These are phyloP conservation scores for Hofmannophila pseudospretella DNA, from an alignment of 2,888 invertebrate species.

Conservation along the genomic window DNA sequence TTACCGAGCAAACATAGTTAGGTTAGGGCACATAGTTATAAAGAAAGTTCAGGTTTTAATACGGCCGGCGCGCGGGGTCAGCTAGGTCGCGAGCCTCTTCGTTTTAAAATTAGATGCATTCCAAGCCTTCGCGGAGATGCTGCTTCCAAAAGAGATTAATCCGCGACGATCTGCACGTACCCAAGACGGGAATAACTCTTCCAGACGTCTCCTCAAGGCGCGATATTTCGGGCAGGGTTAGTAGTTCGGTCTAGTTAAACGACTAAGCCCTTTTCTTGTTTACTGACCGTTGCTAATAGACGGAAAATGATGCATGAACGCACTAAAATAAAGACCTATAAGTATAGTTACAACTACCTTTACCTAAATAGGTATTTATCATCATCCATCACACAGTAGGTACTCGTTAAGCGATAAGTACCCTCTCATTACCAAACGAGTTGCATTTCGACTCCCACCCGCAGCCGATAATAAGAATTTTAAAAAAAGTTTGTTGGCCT, in stretches of 20 bases:
- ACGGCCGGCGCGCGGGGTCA: slow-evolving; percentile 70
- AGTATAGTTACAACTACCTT: background rate
- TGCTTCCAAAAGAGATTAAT: slow-evolving; percentile 51
- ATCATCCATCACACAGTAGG: background rate
- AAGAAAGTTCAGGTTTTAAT: slow-evolving; percentile 78
- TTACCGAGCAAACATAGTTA: slow-evolving; percentile 69
- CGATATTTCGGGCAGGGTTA: slow-evolving; percentile 71
- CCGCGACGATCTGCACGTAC: slow-evolving; percentile 48
- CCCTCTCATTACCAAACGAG: too few relatives aligned
- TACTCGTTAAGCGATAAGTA: too few relatives aligned
- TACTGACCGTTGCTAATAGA: slow-evolving; percentile 36
- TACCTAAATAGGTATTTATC: background rate
- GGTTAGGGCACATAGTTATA: slow-evolving; percentile 65
- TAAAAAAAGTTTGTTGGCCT: too few relatives aligned
- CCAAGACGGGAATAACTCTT: slow-evolving; percentile 58
- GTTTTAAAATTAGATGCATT: slow-evolving; percentile 77
- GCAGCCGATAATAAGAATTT: background rate
- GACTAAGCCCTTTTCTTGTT: slow-evolving; percentile 36
- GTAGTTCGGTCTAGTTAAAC: slow-evolving; percentile 59
- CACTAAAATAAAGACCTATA: background rate
- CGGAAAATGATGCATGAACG: slow-evolving; percentile 21
- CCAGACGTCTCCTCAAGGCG: slow-evolving; percentile 54
- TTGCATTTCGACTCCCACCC: too few relatives aligned
- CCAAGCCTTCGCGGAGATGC: slow-evolving; percentile 61
- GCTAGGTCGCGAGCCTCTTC: slow-evolving; percentile 73